Evolutionary conservation across 2,888 invertebrate species (phyloP).

Genomic region (Trichogramma evanescens): DNA sequence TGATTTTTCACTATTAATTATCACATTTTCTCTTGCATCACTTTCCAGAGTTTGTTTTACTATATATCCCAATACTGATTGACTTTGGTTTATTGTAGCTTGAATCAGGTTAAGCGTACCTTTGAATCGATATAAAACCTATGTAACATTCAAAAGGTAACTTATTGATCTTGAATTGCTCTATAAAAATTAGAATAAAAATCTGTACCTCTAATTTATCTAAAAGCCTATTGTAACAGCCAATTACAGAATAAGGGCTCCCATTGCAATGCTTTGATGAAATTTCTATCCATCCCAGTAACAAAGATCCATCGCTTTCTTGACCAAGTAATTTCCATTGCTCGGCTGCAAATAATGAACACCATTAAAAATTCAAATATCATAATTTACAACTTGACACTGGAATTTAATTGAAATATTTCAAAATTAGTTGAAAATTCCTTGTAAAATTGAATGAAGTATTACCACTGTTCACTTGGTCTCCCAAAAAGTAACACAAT

Average conservation of each 20-base stretch:
- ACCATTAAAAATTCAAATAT: neutral
- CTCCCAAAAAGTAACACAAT: constrained; percentile 38
- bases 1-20: constrained; percentile 5
- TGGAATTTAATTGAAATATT: neutral
- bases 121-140: constrained; percentile 58
- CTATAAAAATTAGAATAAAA: constrained; percentile 1
- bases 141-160: constrained; percentile 18
- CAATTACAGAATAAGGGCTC: constrained; percentile 37
- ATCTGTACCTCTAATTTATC: constrained; percentile 35
- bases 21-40: constrained; percentile 11
- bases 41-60: constrained; percentile 50
- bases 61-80: constrained; percentile 63
- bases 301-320: constrained; percentile 68
- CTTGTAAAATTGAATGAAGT: neutral
- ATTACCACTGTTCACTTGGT: constrained; percentile 35
- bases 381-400: neutral
- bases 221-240: constrained; percentile 38
- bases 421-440: constrained; percentile 6
- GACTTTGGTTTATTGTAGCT: constrained; percentile 67
- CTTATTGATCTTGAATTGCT: constrained; percentile 4
- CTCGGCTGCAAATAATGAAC: constrained; percentile 47
- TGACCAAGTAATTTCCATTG: constrained; percentile 78
- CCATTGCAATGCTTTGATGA: constrained; percentile 20
- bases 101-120: constrained; percentile 66
- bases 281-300: constrained; percentile 61